Base-by-base conservation (phyloP, 2,888 invertebrate species). In the Mesopsocus fuscifrons region DNA sequence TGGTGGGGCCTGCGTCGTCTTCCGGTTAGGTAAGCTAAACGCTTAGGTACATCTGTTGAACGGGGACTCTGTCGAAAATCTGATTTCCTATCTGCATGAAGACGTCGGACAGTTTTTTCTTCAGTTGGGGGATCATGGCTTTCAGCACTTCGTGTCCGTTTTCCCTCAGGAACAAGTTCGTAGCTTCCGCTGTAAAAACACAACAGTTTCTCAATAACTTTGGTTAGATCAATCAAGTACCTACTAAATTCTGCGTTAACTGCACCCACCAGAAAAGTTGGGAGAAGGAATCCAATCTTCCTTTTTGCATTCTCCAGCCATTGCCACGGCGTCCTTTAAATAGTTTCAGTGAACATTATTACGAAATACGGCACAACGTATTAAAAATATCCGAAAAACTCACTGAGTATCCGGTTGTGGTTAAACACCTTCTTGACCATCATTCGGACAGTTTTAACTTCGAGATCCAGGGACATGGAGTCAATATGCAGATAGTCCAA, bases 91-190 rank as follows among this genome's bases (percentile, higher is more conserved):
- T 69, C 45, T 65, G 67, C 48, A 68, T 66, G 55, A 77, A 77
- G 34, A 76, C 66, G 13, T 56, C 57, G 2, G 75, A 69, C 43
- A 78, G 57, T 56, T 77, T 76, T 52, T 65, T 68, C 50, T 71
- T 69, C 46, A 78, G 57, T 52, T 77, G 77, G 1, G 74, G 71
- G 53, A 71, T 69, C 77, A 78, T 78, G 3, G 69, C 69, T 53
- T 73, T 72, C 45, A 77, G 58, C 1, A 78, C 76, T 57, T 77
- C 70, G 46, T 71, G 68, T 0, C 75, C 76, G 53, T 77, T 77
- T 53, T 77, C 76, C 41, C 71, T 64, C 23, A 78, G 64, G 54
- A 78, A 78, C 40, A 77, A 61, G 55, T 78, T 78, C 5, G 74
- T 77, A 11, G 77, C 77, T 58, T 77, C 74, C 49, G 72, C 77